Evolutionary conservation across 2,113 vertebrate genomes (phyloP).

Genomic region (Larimichthys polyactis): DNA sequence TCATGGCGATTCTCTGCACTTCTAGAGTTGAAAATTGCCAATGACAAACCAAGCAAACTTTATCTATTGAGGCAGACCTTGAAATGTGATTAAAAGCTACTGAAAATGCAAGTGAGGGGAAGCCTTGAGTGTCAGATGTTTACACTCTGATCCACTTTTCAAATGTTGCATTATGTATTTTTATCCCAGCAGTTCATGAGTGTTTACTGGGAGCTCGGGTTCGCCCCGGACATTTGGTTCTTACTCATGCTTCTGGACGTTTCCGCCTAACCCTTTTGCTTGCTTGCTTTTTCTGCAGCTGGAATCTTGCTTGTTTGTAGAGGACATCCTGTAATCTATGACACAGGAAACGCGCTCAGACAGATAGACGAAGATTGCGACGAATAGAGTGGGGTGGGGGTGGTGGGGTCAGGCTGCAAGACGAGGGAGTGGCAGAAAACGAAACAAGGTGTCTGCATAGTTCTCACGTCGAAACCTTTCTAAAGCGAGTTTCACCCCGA

Average conservation of each 20-base stretch:
- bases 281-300: conserved; percentile 34
- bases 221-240: background rate
- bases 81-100: background rate
- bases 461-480: conserved; percentile 1
- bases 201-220: background rate
- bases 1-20: background rate
- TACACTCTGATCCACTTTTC: background rate
- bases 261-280: conserved; percentile 37
- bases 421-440: conserved; percentile 42
- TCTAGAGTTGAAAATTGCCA: background rate
- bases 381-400: background rate
- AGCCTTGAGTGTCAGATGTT: no score
- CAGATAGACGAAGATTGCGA: conserved; percentile 40
- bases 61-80: background rate
- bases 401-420: conserved; percentile 1
- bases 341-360: conserved; percentile 74
- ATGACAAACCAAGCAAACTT: background rate
- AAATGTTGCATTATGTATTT: background rate
- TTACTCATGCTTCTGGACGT: background rate
- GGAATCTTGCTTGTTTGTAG: conserved; percentile 71
- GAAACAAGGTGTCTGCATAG: conserved; percentile 1
- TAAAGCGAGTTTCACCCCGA: conserved; percentile 23
- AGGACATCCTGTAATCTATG: conserved; percentile 78
- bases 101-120: background rate
- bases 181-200: background rate